phyloP scores from a whole-genome alignment of 2,888 invertebrate species.

The Polylopha cassiicola region DNA sequence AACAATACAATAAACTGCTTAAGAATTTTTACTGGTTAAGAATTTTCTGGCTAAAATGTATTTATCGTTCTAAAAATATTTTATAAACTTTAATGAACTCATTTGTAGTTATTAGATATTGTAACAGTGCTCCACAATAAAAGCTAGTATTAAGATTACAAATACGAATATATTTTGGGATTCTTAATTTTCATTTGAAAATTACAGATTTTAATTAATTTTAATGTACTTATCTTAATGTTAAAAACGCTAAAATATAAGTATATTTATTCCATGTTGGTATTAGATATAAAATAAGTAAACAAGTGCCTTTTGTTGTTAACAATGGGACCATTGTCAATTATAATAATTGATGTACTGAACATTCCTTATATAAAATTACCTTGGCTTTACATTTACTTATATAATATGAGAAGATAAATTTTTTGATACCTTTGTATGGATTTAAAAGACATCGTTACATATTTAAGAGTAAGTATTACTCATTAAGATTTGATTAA shows the following conservation, averaged over 20 bases:
- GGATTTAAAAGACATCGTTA: constrained; percentile 59
- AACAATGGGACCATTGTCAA: constrained; percentile 62
- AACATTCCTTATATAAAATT: constrained; percentile 67
- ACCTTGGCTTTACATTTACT: constrained; percentile 48
- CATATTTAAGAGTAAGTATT: constrained; percentile 69
- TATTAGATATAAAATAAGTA: constrained; percentile 34
- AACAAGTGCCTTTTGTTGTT: constrained; percentile 58
- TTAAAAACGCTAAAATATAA: constrained; percentile 39
- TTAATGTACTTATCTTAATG: constrained; percentile 53
- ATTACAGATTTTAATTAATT: constrained; percentile 30
- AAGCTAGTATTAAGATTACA: too few relatives aligned
- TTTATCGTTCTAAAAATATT: too few relatives aligned
- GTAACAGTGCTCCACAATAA: too few relatives aligned
- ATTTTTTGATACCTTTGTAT: constrained; percentile 57
- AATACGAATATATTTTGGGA: too few relatives aligned
- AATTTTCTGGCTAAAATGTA: too few relatives aligned
- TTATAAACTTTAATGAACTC: too few relatives aligned
- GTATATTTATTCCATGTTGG: constrained; percentile 44
- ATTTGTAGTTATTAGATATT: too few relatives aligned
- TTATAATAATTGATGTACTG: constrained; percentile 58
- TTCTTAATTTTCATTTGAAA: constrained; percentile 27
- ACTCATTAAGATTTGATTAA: constrained; percentile 60
- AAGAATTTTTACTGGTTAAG: too few relatives aligned
- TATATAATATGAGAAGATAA: constrained; percentile 37
- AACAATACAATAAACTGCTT: too few relatives aligned